These are phyloP conservation scores for Isichthys henryi DNA, from an alignment of 2,113 vertebrate species.

Conservation along the genomic window DNA sequence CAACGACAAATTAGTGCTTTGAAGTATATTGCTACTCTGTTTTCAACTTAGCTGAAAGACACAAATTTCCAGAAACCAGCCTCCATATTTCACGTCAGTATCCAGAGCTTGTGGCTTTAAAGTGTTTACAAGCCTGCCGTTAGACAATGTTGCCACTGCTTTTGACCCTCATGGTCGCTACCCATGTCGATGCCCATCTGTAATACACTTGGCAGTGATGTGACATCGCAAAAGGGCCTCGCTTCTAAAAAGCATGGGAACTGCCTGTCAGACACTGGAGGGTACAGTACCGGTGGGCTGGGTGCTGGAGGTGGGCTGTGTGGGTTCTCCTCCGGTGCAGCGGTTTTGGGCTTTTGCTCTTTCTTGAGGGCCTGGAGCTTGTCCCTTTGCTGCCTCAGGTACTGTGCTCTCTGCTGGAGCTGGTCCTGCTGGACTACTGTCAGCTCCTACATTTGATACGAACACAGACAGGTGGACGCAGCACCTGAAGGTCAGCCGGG, in stretches of 20 bases:
- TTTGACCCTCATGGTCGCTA: neutral
- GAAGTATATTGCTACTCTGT: too few relatives aligned
- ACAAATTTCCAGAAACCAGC: neutral
- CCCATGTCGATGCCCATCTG: neutral
- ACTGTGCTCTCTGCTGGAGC: constrained; percentile 80
- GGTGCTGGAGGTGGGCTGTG: constrained; percentile 40
- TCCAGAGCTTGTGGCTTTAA: neutral
- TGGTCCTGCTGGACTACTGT: constrained; percentile 71
- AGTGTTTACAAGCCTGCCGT: neutral
- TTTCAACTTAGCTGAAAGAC: neutral
- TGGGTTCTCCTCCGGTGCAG: constrained; percentile 42
- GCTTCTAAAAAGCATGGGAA: neutral
- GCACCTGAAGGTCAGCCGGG: neutral
- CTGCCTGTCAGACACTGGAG: neutral
- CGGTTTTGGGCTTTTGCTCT: constrained; percentile 58
- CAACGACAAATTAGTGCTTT: neutral
- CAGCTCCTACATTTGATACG: constrained; percentile 59
- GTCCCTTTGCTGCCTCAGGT: constrained; percentile 86
- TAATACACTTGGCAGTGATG: neutral
- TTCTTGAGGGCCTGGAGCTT: constrained; percentile 78
- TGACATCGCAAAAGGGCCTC: neutral
- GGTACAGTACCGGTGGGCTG: constrained; percentile 48
- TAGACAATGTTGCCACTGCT: neutral
- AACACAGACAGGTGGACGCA: neutral
- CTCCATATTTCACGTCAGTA: neutral